Evolutionary conservation across 2,888 invertebrate genomes (phyloP).

Genomic region (Tillus elongatus): DNA sequence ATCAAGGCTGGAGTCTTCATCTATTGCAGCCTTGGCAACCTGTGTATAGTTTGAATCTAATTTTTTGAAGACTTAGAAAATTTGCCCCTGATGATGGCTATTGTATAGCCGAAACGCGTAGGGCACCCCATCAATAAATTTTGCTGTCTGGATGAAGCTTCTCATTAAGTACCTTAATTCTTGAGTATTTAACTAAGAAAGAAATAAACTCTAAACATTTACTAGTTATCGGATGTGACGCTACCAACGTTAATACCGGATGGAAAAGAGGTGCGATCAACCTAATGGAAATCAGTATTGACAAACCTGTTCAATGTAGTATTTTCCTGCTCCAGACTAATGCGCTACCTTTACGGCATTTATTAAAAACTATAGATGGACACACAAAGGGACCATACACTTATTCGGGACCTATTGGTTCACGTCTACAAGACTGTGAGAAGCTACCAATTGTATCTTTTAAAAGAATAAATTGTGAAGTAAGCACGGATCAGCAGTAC

Average conservation of each 20-base stretch:
- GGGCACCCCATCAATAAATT: too few relatives aligned
- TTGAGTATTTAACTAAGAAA: too few relatives aligned
- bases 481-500: slow-evolving; percentile 7
- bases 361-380: slow-evolving; percentile 21
- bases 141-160: too few relatives aligned
- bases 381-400: slow-evolving; percentile 20
- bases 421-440: slow-evolving; percentile 4
- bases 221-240: slow-evolving; percentile 20
- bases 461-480: slow-evolving; percentile 5
- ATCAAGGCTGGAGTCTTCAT: too few relatives aligned
- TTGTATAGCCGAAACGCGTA: too few relatives aligned
- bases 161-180: too few relatives aligned
- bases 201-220: too few relatives aligned
- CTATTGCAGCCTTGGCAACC: too few relatives aligned
- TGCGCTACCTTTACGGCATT: slow-evolving; percentile 22
- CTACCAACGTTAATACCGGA: slow-evolving; percentile 23
- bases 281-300: slow-evolving; percentile 17
- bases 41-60: too few relatives aligned
- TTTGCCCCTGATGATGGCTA: too few relatives aligned
- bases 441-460: slow-evolving; percentile 3
- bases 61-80: too few relatives aligned
- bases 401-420: slow-evolving; percentile 23
- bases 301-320: slow-evolving; percentile 21
- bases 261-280: slow-evolving; percentile 19
- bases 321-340: slow-evolving; percentile 22